Percentiles rank a stretch among this genome's conserved stretches.
These are phyloP conservation scores for Sinocyclocheilus rhinocerous DNA, from an alignment of 2,113 vertebrate species.

Conservation along the genomic window DNA sequence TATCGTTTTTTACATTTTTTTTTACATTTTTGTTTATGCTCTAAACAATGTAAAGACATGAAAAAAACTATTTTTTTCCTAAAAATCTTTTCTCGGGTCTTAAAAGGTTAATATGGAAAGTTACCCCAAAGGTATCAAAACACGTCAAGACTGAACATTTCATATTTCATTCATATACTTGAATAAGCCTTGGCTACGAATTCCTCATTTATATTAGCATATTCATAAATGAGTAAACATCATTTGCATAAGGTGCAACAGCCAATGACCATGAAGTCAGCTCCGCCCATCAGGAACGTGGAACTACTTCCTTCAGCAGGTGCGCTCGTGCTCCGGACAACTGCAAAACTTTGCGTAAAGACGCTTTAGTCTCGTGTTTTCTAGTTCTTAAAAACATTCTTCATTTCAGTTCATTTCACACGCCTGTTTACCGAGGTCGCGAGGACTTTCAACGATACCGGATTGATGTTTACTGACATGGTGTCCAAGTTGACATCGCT, in stretches of 20 bases:
- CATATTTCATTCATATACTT: too few species aligned
- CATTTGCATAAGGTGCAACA: conserved; percentile 24
- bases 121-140: background rate
- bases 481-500: conserved; percentile 95
- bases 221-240: background rate
- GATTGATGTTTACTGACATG: conserved; percentile 85
- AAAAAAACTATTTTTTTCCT: too few species aligned
- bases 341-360: background rate
- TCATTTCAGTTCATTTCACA: background rate
- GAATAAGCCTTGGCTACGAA: background rate
- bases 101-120: background rate
- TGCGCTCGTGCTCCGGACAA: conserved; percentile 61
- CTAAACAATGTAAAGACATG: too few species aligned
- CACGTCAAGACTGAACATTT: background rate
- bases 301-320: conserved; percentile 74
- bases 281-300: conserved; percentile 71
- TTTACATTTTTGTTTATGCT: too few species aligned
- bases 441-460: conserved; percentile 30
- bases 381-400: background rate
- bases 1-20: too few species aligned
- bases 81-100: too few species aligned
- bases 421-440: background rate
- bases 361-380: background rate
- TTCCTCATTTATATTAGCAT: background rate
- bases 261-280: conserved; percentile 1